A percentile compares a stretch with the other conserved stretches of the same genome.
Conservation (phyloP, 2,113 vertebrate species). For the Salvator merianae region DNA sequence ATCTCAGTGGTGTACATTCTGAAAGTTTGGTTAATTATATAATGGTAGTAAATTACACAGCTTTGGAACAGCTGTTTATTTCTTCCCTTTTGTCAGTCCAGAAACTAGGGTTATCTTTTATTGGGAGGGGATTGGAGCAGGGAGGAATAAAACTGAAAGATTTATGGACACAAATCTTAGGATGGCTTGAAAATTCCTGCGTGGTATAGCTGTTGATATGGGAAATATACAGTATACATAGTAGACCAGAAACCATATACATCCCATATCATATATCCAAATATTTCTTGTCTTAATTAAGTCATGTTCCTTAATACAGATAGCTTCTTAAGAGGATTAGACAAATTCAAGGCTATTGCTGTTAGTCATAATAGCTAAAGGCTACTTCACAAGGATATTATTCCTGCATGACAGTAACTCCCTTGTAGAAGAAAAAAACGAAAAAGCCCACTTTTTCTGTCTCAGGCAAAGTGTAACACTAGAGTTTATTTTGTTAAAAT, state of each 20-base stretch:
- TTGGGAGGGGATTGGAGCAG: background rate
- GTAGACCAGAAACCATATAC: background rate
- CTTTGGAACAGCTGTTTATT: background rate
- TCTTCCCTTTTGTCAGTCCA: slow-evolving; percentile 9
- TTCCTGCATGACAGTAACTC: background rate
- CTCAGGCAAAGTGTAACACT: background rate
- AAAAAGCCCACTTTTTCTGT: no score
- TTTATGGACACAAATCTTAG: background rate
- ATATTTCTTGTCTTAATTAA: background rate
- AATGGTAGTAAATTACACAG: background rate
- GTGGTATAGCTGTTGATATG: background rate
- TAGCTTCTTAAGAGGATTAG: background rate
- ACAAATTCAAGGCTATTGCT: background rate
- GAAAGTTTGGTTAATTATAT: background rate
- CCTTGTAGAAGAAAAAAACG: no score
- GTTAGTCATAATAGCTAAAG: background rate
- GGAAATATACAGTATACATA: background rate
- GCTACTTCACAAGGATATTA: background rate
- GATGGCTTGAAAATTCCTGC: background rate
- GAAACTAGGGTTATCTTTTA: background rate
- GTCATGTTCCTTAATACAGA: background rate
- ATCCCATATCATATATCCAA: background rate
- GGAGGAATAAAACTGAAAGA: background rate
- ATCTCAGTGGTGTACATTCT: background rate
- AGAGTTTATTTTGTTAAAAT: background rate